A percentile compares a stretch with the other conserved stretches of the same genome.
Evolutionary conservation across 2,797 vertebrate genomes (phyloP).

Genomic region (Margarornis squamiger): DNA sequence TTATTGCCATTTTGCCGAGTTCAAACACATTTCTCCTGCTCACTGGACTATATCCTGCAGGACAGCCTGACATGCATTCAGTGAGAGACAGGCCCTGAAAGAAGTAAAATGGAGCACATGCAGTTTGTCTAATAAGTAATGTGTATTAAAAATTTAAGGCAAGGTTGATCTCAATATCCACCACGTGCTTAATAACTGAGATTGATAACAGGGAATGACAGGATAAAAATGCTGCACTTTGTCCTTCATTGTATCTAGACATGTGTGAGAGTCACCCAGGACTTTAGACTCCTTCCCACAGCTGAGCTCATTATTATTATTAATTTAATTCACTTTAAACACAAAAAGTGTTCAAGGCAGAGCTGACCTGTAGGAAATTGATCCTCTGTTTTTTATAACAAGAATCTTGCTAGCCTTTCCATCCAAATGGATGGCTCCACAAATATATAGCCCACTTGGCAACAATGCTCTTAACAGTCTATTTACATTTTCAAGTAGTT

Average conservation of each 20-base stretch:
- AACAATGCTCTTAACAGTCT: background rate
- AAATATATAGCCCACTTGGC: background rate
- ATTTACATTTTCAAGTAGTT: background rate
- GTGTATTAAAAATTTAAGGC: background rate
- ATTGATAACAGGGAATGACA: background rate
- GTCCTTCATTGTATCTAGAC: background rate
- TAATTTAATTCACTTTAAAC: background rate
- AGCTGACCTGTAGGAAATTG: background rate
- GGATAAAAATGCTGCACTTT: slow-evolving; percentile 11
- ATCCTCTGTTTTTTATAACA: background rate
- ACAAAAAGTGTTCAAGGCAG: background rate
- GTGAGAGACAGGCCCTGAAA: slow-evolving; percentile 37
- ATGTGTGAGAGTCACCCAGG: background rate
- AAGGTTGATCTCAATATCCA: background rate
- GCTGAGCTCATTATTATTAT: background rate
- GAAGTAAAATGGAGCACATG: background rate
- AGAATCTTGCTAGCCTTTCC: background rate
- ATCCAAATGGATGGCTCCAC: background rate
- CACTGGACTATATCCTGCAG: slow-evolving; percentile 30
- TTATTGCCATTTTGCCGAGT: slow-evolving; percentile 61
- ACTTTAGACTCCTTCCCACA: slow-evolving; percentile 10
- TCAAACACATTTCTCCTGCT: slow-evolving; percentile 53
- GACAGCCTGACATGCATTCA: slow-evolving; percentile 36
- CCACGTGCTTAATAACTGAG: background rate
- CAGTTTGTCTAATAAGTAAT: background rate